Evolutionary conservation across 2,113 vertebrate species (phyloP), one percentile per base, ranked within the genome.

Genomic region (Phyllostomus discolor): DNA sequence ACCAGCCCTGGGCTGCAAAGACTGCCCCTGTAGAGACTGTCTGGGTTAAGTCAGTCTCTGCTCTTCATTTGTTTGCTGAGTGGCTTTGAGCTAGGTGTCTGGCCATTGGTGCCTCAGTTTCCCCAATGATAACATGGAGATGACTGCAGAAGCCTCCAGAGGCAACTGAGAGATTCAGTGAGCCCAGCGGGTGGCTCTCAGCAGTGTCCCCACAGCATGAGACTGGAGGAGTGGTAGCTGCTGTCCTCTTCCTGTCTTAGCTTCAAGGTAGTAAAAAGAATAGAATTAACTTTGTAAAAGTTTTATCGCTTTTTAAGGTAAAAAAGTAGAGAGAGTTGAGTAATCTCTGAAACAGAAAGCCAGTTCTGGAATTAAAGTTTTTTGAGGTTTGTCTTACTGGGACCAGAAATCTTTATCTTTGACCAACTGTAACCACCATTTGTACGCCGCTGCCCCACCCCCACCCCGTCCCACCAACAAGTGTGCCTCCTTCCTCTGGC

Each of bases 271-370:
- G 57, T 76, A 81, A 50, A 86, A 72, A 93, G 35, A 93, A 86
- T 19, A 75, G 43, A 76, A 43, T 1, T 43, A 31, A 72, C 26
- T 88, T 82, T 64, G 31, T 31, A 76, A 96, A 75, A 78, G 67
- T 10, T 33, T 86, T 76, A 41, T 62, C 54, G 17, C 57, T 50
- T 38, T 22, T 50, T 15, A 80, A 50, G 62, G 72, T 88, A 70
- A 70, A 70, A 69, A 91, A 90, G 50, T n/a, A 78, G 46, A 94
- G 50, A 62, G 28, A 82, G 54, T 35, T 62, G 83, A 82, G 16
- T 88, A 48, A 80, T 94, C 57, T 95, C 87, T 93, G 87, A 83
- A 96, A 89, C 54, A 95, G 67, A 92, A 64, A n/a, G 41, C 57
- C 73, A n/a, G 62, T 75, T 78, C 54, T 64, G 46, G 78, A 94